Percentiles rank a stretch among this genome's conserved stretches.
Evolutionary conservation across 2,888 invertebrate species (phyloP).

Genomic region (Torymus texanus): DNA sequence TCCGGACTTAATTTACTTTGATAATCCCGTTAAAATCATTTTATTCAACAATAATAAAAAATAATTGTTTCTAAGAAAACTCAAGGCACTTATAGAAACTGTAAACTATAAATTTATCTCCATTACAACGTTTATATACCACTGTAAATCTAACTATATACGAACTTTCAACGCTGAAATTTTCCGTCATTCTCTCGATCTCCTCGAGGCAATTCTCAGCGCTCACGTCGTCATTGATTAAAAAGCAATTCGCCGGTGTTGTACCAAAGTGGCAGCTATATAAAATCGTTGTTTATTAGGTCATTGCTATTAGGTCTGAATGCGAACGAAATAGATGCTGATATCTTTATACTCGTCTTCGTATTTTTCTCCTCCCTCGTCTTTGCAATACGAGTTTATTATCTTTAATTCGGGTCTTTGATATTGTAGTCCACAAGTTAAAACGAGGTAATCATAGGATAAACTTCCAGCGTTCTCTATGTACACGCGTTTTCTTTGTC

Average conservation of each 20-base stretch:
- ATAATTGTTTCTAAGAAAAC: no score
- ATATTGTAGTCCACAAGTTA: constrained; percentile 70
- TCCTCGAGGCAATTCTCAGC: constrained; percentile 71
- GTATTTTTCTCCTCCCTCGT: not conserved
- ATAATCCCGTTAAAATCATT: no score
- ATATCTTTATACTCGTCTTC: constrained; percentile 7
- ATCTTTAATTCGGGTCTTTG: constrained; percentile 58
- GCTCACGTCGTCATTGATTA: constrained; percentile 79
- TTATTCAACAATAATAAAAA: no score
- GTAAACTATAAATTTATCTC: no score
- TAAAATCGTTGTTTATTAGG: not conserved
- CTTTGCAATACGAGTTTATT: constrained; percentile 30
- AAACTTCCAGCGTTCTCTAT: constrained; percentile 71
- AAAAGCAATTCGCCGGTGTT: constrained; percentile 80
- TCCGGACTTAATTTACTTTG: no score
- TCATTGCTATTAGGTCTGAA: not conserved
- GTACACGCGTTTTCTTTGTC: constrained; percentile 9
- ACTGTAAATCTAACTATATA: no score
- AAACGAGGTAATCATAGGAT: constrained; percentile 70
- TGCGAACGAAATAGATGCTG: not conserved
- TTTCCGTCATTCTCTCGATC: constrained; percentile 60
- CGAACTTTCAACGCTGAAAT: constrained; percentile 33
- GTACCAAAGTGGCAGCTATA: not conserved
- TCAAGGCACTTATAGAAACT: no score
- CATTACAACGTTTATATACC: no score